Evolutionary conservation across 2,113 vertebrate species (phyloP), one percentile per base, ranked within the genome.

Genomic region (Cyanoramphus novaezelandiae): DNA sequence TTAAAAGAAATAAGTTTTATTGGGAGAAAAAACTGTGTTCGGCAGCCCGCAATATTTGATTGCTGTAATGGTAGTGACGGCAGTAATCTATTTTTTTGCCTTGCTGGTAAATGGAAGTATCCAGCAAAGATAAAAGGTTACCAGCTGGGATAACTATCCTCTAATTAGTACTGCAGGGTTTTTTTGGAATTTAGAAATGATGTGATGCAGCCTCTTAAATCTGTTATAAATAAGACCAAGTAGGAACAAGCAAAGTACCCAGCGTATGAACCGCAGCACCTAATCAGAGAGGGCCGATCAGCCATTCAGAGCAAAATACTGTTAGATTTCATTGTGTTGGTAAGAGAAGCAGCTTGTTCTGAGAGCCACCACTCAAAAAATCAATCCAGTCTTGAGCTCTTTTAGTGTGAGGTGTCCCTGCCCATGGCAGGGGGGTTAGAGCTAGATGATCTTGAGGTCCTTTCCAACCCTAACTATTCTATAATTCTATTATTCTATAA

Each of bases 51-150:
- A 96, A 92, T 93, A 86, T 92, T 96, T 97, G 96, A 97, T 96
- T 96, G 97, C 96, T 70, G 62, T 95, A 97, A 97, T 94, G 92
- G 96, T 91, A 85, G 70, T 91, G 62, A 87, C 23, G 35, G 65
- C 86, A 93, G 92, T 96, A 94, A 96, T 94, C 81, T 96, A 27
- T 70, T 96, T 97, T 97, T 96, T 96, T 97, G 76, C 95, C 90
- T 97, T 96, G 75, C 94, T 95, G 96, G 91, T 97, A 97, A 98
- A 95, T 97, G 96, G 96, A 96, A 95, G 95, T 94, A 97, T 97
- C 97, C 97, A 98, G 95, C 96, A 95, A 97, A 89, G 97, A 98
- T 97, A 97, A 97, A 98, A 98, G 95, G 96, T 94, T 97, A 97
- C 97, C 97, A 98, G 97, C 97, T 98, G 97, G 69, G 97, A 97